Base-by-base conservation (phyloP, 2,113 vertebrate species). In the Rhinogobius similis region DNA sequence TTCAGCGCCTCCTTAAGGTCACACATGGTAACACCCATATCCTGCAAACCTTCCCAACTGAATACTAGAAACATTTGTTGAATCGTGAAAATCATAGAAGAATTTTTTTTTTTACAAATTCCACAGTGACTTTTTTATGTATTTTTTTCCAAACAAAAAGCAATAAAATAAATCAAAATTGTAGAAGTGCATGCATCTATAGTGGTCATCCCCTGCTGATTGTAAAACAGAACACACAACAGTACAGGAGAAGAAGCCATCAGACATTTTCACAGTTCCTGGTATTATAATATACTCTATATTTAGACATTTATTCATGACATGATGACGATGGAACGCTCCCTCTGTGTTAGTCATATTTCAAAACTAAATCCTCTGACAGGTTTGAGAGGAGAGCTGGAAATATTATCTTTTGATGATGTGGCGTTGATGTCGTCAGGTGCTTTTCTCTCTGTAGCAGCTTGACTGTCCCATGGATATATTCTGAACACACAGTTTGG, bases 231-330 rank as follows among this genome's bases (percentile, higher is more conserved):
- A 86, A 89, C 20, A 81, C 86, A 91, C 88, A 87, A 88, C 65
- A 91, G 79, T 89, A 87, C 75, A 89, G 78, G 86, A 89, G 89
- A 87, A 79, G 81, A 89, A 86, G 76, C 84, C 82, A 89, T 84
- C 82, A 68, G 88, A 90, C 73, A 89, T 90, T 87, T 92, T 92
- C 91, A 93, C 92, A 92, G 93, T 93, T 91, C 92, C 88, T 84
- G 89, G 87, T 91, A 84, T 90, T 90, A 88, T 88, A 90, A 86
- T 87, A 89, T 90, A 89, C 72, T 89, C 86, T 90, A 84, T 86
- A 90, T 86, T 89, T 88, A 85, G 90, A 90, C 85, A 91, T 91
- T 82, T 89, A 86, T 82, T 79, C 53, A 75, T 82, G 68, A 85
- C 61, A 85, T 88, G 84, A 89, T 82, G 82, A 52, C 62, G 82